Evolutionary conservation across 2,797 vertebrate genomes (phyloP).

Genomic region (Heliangelus exortis): DNA sequence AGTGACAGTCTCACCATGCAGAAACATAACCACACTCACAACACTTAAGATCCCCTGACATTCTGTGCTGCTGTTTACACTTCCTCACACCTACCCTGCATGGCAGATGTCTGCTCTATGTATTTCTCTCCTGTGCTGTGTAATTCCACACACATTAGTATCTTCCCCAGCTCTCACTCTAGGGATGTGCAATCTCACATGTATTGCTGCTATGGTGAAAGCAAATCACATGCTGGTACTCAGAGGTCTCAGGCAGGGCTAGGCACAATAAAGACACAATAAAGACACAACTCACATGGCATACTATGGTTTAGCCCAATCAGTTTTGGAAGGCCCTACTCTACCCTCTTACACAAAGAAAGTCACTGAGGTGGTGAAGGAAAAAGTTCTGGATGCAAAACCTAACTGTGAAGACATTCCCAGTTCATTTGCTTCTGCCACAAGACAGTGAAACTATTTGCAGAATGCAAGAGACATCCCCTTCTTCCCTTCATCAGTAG

Average conservation of each 20-base stretch:
- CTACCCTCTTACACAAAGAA: not conserved
- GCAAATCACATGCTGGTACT: not conserved
- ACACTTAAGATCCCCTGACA: not conserved
- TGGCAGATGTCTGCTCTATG: not conserved
- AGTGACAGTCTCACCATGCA: not conserved
- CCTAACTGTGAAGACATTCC: not conserved
- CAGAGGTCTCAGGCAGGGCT: not conserved
- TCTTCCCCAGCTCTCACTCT: not conserved
- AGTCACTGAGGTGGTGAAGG: constrained; percentile 4
- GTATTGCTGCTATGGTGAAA: not conserved
- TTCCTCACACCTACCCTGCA: not conserved
- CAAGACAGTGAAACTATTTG: constrained; percentile 11
- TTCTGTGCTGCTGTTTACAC: not conserved
- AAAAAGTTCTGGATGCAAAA: not conserved
- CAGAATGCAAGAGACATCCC: not conserved
- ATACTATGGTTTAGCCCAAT: not conserved
- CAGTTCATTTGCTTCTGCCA: not conserved
- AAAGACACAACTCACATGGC: not conserved
- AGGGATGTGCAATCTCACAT: not conserved
- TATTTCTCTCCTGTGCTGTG: not conserved
- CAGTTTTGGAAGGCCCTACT: not conserved
- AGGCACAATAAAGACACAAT: not conserved
- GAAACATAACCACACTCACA: not conserved
- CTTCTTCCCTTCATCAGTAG: not conserved
- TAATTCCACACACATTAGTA: not conserved